Conservation (phyloP, 2,113 vertebrate genomes). For the Tympanuchus pallidicinctus region DNA sequence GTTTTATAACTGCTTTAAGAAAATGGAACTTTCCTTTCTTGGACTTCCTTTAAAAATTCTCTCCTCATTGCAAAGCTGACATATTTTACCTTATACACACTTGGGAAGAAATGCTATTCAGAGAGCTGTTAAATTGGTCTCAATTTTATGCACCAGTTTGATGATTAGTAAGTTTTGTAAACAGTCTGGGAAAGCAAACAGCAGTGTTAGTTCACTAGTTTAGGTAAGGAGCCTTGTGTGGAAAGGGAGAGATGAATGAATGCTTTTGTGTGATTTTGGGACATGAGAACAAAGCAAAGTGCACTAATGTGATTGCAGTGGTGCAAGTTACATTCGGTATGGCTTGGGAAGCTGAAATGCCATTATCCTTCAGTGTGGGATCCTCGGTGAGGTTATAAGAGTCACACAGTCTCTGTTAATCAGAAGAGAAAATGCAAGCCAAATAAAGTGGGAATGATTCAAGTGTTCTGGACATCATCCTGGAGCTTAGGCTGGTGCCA, state of each 20-base stretch:
- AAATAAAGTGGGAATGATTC: background rate
- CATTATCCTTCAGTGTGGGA: background rate
- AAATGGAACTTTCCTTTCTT: background rate
- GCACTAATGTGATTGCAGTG: rapidly evolving
- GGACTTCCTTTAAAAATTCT: background rate
- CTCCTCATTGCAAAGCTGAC: background rate
- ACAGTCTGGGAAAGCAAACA: background rate
- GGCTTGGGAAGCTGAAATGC: background rate
- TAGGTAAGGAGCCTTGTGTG: background rate
- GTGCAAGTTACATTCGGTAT: background rate
- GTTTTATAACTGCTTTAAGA: background rate
- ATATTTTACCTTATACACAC: background rate
- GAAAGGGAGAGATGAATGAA: background rate
- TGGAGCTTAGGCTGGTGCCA: background rate
- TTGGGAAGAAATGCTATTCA: background rate
- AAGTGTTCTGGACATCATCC: background rate
- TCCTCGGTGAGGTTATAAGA: background rate
- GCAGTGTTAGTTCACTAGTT: background rate
- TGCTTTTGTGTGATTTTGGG: background rate
- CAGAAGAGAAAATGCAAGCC: background rate
- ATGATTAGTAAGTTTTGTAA: background rate
- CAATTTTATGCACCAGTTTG: background rate
- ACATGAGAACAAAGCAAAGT: background rate
- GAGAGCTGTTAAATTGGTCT: background rate
- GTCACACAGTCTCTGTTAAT: background rate